Evolutionary conservation across 53 echinoderm and acorn worm genomes (phyloP).

Genomic region (Luidia sarsii): DNA sequence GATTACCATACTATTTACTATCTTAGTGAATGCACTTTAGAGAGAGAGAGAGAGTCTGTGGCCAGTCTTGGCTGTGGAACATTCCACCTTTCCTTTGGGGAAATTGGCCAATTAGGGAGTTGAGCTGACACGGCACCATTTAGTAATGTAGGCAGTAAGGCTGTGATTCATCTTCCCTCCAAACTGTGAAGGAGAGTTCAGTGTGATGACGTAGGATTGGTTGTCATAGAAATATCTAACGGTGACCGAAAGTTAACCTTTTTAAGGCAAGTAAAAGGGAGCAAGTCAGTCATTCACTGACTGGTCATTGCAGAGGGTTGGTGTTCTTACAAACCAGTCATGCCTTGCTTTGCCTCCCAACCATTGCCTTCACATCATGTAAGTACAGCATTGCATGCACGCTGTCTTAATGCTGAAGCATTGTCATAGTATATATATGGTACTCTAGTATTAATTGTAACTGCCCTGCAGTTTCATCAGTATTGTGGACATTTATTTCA

Average conservation of each 20-base stretch:
- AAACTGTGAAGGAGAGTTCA: not conserved
- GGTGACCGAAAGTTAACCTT: conserved; percentile 10
- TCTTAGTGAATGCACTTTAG: not conserved
- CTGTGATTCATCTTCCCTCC: conserved; percentile 42
- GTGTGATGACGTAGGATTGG: conserved; percentile 17
- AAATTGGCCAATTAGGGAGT: conserved; percentile 38
- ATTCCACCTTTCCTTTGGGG: conserved; percentile 17
- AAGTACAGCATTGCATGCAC: conserved; percentile 9
- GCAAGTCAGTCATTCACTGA: not conserved
- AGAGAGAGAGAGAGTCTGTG: too few species aligned
- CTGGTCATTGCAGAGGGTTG: not conserved
- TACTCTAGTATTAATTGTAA: too few species aligned
- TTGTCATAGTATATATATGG: too few species aligned
- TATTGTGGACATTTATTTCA: too few species aligned
- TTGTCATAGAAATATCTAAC: not conserved
- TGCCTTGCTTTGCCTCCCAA: conserved; percentile 11
- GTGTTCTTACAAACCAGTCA: not conserved
- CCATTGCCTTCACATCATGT: conserved; percentile 3
- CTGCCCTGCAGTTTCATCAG: too few species aligned
- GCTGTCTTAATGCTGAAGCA: not conserved
- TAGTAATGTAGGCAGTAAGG: not conserved
- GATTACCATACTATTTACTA: not conserved
- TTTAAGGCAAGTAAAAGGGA: not conserved
- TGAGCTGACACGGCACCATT: not conserved
- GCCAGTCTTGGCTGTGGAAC: not conserved